Evolutionary conservation across 2,797 vertebrate species (phyloP).

Genomic region (Odontamblyopus lacepedii): DNA sequence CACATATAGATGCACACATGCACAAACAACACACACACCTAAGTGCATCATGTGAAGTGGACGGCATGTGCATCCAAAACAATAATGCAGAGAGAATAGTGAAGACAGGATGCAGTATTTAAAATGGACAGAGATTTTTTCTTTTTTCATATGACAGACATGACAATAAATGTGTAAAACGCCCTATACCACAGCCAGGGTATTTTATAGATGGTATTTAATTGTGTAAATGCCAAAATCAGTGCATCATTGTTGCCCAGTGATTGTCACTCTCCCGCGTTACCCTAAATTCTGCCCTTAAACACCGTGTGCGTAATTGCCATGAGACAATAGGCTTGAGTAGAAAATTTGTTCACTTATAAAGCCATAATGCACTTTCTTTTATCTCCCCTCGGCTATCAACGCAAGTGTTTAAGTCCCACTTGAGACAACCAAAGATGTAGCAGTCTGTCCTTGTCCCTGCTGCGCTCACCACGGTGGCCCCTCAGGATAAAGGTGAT

Average conservation of each 20-base stretch:
- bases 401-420: conserved; percentile 40
- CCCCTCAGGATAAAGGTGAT: conserved; percentile 68
- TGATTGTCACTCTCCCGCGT: conserved; percentile 26
- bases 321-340: conserved; percentile 59
- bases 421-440: conserved; percentile 57
- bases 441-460: conserved; percentile 22
- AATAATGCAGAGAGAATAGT: conserved; percentile 21
- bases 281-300: conserved; percentile 32
- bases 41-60: conserved; percentile 23
- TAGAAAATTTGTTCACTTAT: conserved; percentile 45
- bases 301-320: conserved; percentile 28
- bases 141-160: conserved; percentile 15
- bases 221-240: conserved; percentile 26
- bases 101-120: conserved; percentile 40
- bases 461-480: conserved; percentile 45
- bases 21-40: conserved; percentile 11
- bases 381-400: conserved; percentile 58
- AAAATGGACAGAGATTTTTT: conserved; percentile 26
- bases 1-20: not conserved
- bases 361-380: conserved; percentile 53
- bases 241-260: conserved; percentile 35
- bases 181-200: conserved; percentile 13
- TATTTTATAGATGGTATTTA: conserved; percentile 3
- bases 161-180: conserved; percentile 13
- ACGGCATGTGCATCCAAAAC: conserved; percentile 39